Evolutionary conservation across 2,888 invertebrate genomes (phyloP).

Genomic region (Therioaphis trifolii): DNA sequence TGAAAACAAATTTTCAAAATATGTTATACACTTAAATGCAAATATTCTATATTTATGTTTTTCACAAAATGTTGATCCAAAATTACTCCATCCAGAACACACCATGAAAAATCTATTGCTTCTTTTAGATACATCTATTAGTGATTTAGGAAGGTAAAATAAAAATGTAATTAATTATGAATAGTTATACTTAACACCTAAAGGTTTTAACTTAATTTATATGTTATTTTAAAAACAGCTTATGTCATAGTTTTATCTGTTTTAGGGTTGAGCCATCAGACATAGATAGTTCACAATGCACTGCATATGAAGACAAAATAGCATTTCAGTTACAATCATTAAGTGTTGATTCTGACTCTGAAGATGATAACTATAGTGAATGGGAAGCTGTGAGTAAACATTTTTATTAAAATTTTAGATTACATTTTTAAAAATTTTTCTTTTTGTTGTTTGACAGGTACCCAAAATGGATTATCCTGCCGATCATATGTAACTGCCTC

Average conservation of each 20-base stretch:
- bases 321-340: conserved; percentile 72
- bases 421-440: too few species aligned
- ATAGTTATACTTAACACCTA: not conserved
- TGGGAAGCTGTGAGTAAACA: conserved; percentile 79
- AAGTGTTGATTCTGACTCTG: conserved; percentile 76
- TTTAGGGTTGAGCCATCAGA: conserved; percentile 75
- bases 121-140: conserved; percentile 75
- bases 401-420: not conserved
- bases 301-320: conserved; percentile 76
- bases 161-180: not conserved
- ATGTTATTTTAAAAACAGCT: too few species aligned
- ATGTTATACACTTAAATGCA: conserved; percentile 82
- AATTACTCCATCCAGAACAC: conserved; percentile 65
- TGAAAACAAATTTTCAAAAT: conserved; percentile 78
- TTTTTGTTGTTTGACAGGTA: conserved; percentile 42
- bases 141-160: conserved; percentile 79
- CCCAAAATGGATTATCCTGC: conserved; percentile 65
- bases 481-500: conserved; percentile 66
- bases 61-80: conserved; percentile 78
- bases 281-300: conserved; percentile 72
- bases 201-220: not conserved
- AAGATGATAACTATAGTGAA: conserved; percentile 80
- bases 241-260: not conserved
- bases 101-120: conserved; percentile 80
- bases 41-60: conserved; percentile 84